Evolutionary conservation across 2,888 invertebrate genomes (phyloP), one percentile per base, ranked within the genome.

Genomic region (Acronicta leporina): DNA sequence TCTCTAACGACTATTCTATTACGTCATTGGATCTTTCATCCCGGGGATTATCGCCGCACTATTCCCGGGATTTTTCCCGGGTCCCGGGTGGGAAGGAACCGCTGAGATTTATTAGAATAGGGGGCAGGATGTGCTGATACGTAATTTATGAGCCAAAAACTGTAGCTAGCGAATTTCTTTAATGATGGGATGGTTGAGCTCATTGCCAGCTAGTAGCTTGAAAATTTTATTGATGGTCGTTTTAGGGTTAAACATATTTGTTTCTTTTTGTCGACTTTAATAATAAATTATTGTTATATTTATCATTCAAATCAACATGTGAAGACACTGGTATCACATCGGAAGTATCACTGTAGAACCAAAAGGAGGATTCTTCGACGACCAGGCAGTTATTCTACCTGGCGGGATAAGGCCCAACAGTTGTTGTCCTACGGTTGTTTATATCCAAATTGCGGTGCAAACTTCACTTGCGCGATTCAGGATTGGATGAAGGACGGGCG

Each of bases 101-200:
- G 43, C 53, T 46, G 68, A 83, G 83, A 85, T 85, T 85, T 85
- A 85, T 85, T 75, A 75, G 78, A 73, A 77, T 74, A 68, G 78
- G 79, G 78, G 69, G 64, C 69, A 63, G 76, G 79, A 81, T 77
- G 83, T 76, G 68, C 85, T 83, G 87, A 87, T 88, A 87, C 77
- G 87, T 87, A 84, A 88, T 88, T 87, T 88, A 88, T 85, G 83
- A 79, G 72, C 78, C 82, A 73, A 84, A 84, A 85, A 84, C 83
- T 83, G 84, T 83, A 73, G 79, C 82, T 66, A 81, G 71, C 77
- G 84, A 80, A 81, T 82, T 85, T 83, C 87, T 86, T 84, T 84
- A 83, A 82, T 82, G 86, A 84, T 87, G 82, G 67, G 75, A 72
- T 72, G 73, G 64, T 69, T 74, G 67, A 75, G 70, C 64, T 53